Percentiles rank a stretch among this genome's conserved stretches.
phyloP scores from a whole-genome alignment of 2,888 invertebrate genomes.

The Trilocha varians region DNA sequence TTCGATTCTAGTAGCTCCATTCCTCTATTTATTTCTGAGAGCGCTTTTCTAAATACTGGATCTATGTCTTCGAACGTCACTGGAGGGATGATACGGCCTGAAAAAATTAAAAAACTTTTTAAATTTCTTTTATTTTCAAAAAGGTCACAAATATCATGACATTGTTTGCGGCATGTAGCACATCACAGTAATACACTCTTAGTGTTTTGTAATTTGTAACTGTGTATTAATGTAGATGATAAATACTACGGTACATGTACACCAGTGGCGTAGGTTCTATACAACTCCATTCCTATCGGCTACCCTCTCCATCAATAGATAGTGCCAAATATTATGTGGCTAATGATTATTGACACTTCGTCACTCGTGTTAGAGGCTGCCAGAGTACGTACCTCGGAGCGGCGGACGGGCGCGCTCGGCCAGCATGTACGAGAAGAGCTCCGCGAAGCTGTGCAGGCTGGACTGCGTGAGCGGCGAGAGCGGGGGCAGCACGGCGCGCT shows the following conservation, averaged over 20 bases:
- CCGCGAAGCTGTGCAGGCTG: conserved; percentile 94
- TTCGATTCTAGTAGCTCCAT: conserved; percentile 73
- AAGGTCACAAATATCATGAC: too few species aligned
- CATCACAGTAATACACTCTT: too few species aligned
- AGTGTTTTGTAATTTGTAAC: too few species aligned
- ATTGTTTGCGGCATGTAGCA: too few species aligned
- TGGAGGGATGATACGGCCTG: conserved; percentile 82
- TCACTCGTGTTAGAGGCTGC: background rate
- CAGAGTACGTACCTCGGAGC: conserved; percentile 56
- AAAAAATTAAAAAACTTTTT: conserved; percentile 4
- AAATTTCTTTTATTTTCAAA: too few species aligned
- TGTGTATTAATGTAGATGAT: too few species aligned
- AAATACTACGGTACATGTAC: background rate
- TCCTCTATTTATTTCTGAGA: conserved; percentile 82
- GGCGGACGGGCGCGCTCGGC: conserved; percentile 85
- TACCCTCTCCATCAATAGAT: too few species aligned
- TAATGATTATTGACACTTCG: too few species aligned
- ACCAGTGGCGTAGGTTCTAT: too few species aligned
- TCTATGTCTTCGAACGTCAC: conserved; percentile 88
- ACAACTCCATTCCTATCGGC: too few species aligned
- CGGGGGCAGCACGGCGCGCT: conserved; percentile 92
- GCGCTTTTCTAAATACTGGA: conserved; percentile 86
- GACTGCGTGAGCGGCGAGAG: conserved; percentile 96
- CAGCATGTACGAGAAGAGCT: conserved; percentile 95
- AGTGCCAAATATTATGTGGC: too few species aligned